These are phyloP conservation scores for Lepas anatifera DNA, from an alignment of 2,888 invertebrate genomes.

Conservation along the genomic window DNA sequence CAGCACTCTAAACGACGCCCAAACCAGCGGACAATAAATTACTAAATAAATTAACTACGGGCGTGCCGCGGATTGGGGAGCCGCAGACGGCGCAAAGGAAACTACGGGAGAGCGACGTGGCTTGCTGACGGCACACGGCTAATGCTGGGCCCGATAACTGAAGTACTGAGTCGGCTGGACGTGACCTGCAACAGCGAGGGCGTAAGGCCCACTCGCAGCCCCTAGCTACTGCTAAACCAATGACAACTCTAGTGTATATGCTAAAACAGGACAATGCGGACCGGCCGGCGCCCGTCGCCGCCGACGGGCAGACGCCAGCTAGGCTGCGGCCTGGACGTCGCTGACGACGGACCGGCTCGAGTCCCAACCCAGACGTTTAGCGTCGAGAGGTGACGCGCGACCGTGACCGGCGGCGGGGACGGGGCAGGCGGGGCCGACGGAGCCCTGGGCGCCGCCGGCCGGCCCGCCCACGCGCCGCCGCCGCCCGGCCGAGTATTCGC, in stretches of 20 bases:
- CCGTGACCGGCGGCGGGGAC: not conserved
- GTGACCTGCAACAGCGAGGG: not conserved
- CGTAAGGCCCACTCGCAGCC: not conserved
- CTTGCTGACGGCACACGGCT: not conserved
- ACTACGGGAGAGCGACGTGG: not conserved
- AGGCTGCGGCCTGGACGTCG: conserved; percentile 7
- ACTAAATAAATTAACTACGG: conserved; percentile 6
- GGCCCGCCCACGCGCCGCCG: not conserved
- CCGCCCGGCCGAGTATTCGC: conserved; percentile 1
- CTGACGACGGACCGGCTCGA: not conserved
- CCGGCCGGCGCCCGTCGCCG: not conserved
- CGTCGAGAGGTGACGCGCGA: not conserved
- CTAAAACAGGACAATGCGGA: conserved; percentile 15
- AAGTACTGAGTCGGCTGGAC: conserved; percentile 4
- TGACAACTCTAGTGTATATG: conserved; percentile 7
- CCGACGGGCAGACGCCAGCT: conserved; percentile 10
- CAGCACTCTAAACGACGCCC: not conserved
- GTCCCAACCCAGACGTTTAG: not conserved
- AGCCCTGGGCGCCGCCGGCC: not conserved
- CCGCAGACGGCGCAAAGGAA: not conserved
- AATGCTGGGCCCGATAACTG: not conserved
- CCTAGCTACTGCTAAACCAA: conserved; percentile 8
- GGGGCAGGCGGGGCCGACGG: conserved; percentile 9
- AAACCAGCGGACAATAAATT: not conserved
- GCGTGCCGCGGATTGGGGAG: not conserved